phyloP scores from a whole-genome alignment of 2,888 invertebrate species.

The Ophion slaviceki region DNA sequence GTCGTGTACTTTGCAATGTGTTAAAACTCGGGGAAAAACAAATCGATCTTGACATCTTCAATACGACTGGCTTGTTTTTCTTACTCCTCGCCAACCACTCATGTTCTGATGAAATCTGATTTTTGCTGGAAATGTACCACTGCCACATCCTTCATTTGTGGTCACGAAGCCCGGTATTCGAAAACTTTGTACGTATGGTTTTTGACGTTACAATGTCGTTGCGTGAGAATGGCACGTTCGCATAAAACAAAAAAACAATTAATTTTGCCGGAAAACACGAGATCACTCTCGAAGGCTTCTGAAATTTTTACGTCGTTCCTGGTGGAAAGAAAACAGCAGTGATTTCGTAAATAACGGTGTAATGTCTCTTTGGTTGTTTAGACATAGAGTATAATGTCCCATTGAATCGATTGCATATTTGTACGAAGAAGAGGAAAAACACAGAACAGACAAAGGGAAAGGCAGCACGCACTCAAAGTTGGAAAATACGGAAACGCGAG shows the following conservation, averaged over 20 bases:
- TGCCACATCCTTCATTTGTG: neutral
- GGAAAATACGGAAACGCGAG: neutral
- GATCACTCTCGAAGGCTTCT: neutral
- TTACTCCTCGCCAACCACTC: neutral
- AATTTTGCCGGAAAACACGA: neutral
- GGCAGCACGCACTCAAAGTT: slow-evolving; percentile 2
- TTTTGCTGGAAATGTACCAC: neutral
- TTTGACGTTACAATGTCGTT: neutral
- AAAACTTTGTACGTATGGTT: neutral
- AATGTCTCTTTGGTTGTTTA: slow-evolving; percentile 75
- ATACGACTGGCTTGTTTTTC: neutral
- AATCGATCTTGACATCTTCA: neutral
- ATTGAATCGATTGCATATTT: slow-evolving; percentile 76
- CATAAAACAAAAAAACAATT: neutral
- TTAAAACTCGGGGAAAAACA: neutral
- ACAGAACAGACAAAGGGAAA: neutral
- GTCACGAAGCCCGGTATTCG: neutral
- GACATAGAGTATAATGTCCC: slow-evolving; percentile 71
- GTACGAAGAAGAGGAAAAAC: slow-evolving; percentile 69
- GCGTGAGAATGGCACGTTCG: slow-evolving; percentile 1
- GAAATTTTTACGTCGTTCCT: neutral
- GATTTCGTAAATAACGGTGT: slow-evolving; percentile 21
- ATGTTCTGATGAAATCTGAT: neutral
- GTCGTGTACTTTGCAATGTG: neutral
- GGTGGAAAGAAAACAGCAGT: neutral